Evolutionary conservation across 1,140 invertebrate genomes (phyloP).

Genomic region (Melipona quadrifasciata): DNA sequence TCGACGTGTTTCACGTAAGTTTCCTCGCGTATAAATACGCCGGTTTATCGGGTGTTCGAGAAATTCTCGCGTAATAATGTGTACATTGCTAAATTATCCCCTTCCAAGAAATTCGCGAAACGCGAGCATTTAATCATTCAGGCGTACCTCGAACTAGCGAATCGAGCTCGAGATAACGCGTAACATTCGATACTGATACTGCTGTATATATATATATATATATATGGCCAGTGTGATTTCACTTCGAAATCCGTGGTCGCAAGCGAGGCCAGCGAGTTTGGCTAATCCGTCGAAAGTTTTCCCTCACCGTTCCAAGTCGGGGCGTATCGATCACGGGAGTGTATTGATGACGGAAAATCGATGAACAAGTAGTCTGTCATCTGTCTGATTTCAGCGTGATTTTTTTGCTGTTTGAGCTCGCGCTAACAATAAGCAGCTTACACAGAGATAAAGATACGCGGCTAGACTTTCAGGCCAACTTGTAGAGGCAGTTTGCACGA

Average conservation of each 20-base stretch:
- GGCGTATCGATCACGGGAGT: neutral
- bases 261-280: neutral
- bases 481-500: slow-evolving; percentile 10
- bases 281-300: neutral
- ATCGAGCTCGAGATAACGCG: slow-evolving; percentile 6
- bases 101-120: neutral
- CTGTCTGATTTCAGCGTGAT: neutral
- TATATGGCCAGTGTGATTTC: neutral
- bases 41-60: slow-evolving; percentile 18
- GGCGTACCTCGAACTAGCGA: neutral
- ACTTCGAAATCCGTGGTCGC: neutral
- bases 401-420: neutral
- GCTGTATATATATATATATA: neutral
- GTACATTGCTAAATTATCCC: too few relatives aligned
- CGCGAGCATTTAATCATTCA: neutral
- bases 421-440: neutral
- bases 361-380: neutral
- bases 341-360: neutral
- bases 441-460: neutral
- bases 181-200: slow-evolving; percentile 15
- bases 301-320: neutral
- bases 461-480: slow-evolving; percentile 22
- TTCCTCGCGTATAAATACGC: neutral
- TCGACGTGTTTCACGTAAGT: slow-evolving; percentile 6
- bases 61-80: neutral